Evolutionary conservation across 1,140 invertebrate species (phyloP).

Genomic region (Macrotrachela quadricornifera): DNA sequence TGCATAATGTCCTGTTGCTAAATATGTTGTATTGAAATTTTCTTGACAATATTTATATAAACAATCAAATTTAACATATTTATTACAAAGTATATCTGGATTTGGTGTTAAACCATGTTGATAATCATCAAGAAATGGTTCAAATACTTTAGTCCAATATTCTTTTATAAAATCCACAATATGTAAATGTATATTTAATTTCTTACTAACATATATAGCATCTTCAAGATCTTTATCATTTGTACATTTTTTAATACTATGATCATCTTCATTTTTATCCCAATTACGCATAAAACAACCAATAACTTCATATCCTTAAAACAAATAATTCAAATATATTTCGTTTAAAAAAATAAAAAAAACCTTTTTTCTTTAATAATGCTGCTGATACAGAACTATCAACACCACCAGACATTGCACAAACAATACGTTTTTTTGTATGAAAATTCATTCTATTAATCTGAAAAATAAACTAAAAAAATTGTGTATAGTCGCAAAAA

Average conservation of each 20-base stretch:
- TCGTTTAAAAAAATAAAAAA: no score
- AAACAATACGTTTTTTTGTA: conserved; percentile 33
- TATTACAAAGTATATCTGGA: conserved; percentile 85
- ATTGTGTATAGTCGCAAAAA: no score
- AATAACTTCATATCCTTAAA: conserved; percentile 39
- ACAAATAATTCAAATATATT: no score
- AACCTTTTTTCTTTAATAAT: conserved; percentile 58
- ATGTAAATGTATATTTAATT: conserved; percentile 46
- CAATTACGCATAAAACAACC: conserved; percentile 87
- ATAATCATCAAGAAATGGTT: conserved; percentile 59
- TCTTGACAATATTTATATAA: conserved; percentile 59
- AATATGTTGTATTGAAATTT: conserved; percentile 52
- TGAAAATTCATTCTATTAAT: no score
- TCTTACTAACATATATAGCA: conserved; percentile 55
- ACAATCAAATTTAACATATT: conserved; percentile 68
- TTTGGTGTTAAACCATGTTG: conserved; percentile 66
- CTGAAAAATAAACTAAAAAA: no score
- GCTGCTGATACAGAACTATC: conserved; percentile 72
- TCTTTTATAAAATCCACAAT: conserved; percentile 75
- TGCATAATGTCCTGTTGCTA: conserved; percentile 95
- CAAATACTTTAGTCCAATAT: conserved; percentile 89
- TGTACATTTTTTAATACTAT: conserved; percentile 43
- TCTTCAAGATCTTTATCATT: conserved; percentile 59
- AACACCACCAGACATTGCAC: conserved; percentile 77
- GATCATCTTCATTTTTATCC: conserved; percentile 39